These are phyloP conservation scores for Chymomyza fuscimana DNA, from an alignment of 2,888 invertebrate species.

Conservation along the genomic window DNA sequence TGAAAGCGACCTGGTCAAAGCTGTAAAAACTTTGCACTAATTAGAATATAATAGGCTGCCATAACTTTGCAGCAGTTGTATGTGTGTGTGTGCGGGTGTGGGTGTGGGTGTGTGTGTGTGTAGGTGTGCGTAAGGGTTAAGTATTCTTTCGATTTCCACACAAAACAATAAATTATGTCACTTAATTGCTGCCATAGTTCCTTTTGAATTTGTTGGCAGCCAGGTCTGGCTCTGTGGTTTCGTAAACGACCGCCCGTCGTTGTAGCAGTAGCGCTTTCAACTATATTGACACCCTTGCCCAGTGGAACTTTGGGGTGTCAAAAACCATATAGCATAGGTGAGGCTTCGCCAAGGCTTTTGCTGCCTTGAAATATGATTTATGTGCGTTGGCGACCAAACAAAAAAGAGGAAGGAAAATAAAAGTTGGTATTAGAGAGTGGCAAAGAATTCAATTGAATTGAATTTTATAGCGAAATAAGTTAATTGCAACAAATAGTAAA, in stretches of 20 bases:
- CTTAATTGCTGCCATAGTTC: conserved; percentile 20
- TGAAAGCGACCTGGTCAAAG: conserved; percentile 17
- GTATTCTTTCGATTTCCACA: conserved; percentile 3
- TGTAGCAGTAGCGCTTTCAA: background rate
- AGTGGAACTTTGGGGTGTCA: conserved; percentile 9
- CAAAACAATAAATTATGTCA: conserved; percentile 22
- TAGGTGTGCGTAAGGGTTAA: conserved; percentile 3
- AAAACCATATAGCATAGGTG: conserved; percentile 4
- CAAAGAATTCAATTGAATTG: background rate
- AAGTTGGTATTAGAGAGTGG: background rate
- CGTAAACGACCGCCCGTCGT: too few species aligned
- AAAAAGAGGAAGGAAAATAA: conserved; percentile 1
- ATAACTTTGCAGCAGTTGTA: conserved; percentile 12
- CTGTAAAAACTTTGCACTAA: conserved; percentile 29
- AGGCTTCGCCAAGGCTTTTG: background rate
- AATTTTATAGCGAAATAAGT: background rate
- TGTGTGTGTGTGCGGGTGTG: background rate
- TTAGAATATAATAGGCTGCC: conserved; percentile 41
- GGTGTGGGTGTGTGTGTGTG: background rate
- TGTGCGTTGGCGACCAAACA: background rate
- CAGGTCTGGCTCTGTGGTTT: background rate
- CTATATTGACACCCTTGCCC: background rate
- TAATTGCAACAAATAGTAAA: background rate
- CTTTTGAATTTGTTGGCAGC: background rate
- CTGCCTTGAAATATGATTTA: conserved; percentile 21